A percentile compares a stretch with the other conserved stretches of the same genome.
phyloP scores from a whole-genome alignment of 2,113 vertebrate species.

The Nesoenas mayeri region DNA sequence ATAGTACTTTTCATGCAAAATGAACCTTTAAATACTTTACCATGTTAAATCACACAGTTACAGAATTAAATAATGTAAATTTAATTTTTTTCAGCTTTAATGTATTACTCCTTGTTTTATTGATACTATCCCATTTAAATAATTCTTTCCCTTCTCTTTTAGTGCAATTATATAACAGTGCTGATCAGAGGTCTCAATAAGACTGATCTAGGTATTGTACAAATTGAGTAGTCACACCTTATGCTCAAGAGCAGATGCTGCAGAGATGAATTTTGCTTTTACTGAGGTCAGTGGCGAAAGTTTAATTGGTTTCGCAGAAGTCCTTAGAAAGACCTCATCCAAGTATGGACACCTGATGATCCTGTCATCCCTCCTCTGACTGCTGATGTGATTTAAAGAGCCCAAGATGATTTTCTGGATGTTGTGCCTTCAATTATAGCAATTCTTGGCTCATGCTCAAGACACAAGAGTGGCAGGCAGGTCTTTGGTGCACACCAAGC shows the following conservation, averaged over 20 bases:
- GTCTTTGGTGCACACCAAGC: neutral
- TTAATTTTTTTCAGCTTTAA: constrained; percentile 27
- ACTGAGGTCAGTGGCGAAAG: neutral
- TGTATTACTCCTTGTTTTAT: constrained; percentile 47
- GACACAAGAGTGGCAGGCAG: neutral
- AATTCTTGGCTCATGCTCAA: neutral
- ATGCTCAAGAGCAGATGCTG: neutral
- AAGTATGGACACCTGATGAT: neutral
- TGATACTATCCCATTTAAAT: constrained; percentile 29
- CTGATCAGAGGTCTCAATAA: neutral
- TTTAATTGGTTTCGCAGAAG: neutral
- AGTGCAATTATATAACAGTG: constrained; percentile 5
- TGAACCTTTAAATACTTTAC: constrained; percentile 33
- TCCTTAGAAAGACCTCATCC: neutral
- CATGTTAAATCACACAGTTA: constrained; percentile 41
- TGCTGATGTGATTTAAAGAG: neutral
- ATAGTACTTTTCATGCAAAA: constrained; percentile 24
- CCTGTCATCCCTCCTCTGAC: neutral
- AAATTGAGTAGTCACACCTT: neutral
- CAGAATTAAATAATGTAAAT: constrained; percentile 60
- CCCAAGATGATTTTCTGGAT: neutral
- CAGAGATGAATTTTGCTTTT: neutral
- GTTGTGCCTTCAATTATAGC: neutral
- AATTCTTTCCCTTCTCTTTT: constrained; percentile 23
- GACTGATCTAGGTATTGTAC: neutral